Evolutionary conservation across 2,113 vertebrate species (phyloP).

Genomic region (Eubucco bourcierii): DNA sequence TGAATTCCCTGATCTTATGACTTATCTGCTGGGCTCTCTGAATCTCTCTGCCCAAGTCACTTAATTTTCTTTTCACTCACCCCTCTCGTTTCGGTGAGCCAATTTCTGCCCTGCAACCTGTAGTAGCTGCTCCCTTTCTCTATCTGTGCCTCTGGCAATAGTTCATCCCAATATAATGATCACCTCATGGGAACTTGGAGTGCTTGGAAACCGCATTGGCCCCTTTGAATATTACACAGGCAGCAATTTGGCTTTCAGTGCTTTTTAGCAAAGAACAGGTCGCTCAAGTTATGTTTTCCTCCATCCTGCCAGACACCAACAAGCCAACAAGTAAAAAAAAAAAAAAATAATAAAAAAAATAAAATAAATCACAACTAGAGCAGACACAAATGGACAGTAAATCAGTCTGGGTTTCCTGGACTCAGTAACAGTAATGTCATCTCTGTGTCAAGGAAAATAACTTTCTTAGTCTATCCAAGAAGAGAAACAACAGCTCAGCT

Average conservation of each 20-base stretch:
- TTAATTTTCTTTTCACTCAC: neutral
- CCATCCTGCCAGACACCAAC: neutral
- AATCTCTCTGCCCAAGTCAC: neutral
- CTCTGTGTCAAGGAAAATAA: neutral
- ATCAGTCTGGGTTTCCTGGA: neutral
- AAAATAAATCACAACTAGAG: neutral
- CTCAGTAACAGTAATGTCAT: neutral
- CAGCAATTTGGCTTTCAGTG: neutral
- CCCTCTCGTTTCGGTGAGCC: neutral
- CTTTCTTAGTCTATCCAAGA: neutral
- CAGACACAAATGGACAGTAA: slow-evolving; percentile 12
- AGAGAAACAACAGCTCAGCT: neutral
- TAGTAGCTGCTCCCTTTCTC: neutral
- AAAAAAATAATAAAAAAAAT: neutral
- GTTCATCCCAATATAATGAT: neutral
- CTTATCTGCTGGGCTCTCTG: neutral
- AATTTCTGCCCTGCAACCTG: neutral
- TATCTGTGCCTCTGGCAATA: neutral
- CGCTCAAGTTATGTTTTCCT: neutral
- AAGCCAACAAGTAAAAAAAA: neutral
- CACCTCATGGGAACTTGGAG: neutral
- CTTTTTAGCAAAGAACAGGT: neutral
- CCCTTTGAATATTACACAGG: neutral
- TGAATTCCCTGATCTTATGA: slow-evolving; percentile 10
- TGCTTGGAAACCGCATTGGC: neutral